Percentiles rank a stretch among this genome's conserved stretches.
phyloP scores from a whole-genome alignment of 2,113 vertebrate genomes.

The Chaetodon auriga region DNA sequence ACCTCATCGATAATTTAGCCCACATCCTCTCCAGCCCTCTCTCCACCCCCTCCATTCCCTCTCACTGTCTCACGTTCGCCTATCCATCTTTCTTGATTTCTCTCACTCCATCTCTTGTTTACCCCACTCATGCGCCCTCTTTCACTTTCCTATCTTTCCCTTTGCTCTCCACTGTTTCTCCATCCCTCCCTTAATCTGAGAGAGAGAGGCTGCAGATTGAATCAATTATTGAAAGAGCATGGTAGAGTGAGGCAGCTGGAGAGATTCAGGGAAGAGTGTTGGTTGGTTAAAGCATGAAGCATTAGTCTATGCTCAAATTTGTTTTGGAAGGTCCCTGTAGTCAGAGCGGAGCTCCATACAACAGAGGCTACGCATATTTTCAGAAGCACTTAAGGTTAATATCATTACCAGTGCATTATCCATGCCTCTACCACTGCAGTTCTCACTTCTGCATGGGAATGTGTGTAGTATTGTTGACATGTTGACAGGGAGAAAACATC shows the following conservation, averaged over 20 bases:
- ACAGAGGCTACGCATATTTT: conserved; percentile 50
- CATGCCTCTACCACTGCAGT: conserved; percentile 32
- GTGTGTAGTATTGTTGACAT: conserved; percentile 6
- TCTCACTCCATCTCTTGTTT: conserved; percentile 52
- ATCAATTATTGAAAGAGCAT: conserved; percentile 77
- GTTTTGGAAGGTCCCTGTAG: conserved; percentile 57
- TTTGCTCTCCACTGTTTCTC: conserved; percentile 23
- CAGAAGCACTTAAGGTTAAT: conserved; percentile 74
- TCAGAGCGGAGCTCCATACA: conserved; percentile 54
- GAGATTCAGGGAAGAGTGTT: conserved; percentile 68
- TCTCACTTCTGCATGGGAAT: conserved; percentile 49
- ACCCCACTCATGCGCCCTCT: conserved; percentile 32
- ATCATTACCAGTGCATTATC: conserved; percentile 56
- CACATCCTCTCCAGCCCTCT: conserved; percentile 52
- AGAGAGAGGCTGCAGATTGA: conserved; percentile 70
- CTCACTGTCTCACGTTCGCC: conserved; percentile 15
- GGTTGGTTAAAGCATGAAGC: conserved; percentile 60
- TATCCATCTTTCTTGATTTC: conserved; percentile 21
- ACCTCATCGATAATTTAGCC: conserved; percentile 75
- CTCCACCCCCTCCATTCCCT: background rate
- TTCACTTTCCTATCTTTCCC: conserved; percentile 34
- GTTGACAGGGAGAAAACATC: conserved; percentile 5
- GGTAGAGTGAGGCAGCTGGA: conserved; percentile 38
- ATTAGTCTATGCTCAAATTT: conserved; percentile 64
- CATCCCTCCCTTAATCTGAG: conserved; percentile 54